These are phyloP conservation scores for Carapus acus DNA, from an alignment of 2,797 vertebrate species.

Conservation along the genomic window DNA sequence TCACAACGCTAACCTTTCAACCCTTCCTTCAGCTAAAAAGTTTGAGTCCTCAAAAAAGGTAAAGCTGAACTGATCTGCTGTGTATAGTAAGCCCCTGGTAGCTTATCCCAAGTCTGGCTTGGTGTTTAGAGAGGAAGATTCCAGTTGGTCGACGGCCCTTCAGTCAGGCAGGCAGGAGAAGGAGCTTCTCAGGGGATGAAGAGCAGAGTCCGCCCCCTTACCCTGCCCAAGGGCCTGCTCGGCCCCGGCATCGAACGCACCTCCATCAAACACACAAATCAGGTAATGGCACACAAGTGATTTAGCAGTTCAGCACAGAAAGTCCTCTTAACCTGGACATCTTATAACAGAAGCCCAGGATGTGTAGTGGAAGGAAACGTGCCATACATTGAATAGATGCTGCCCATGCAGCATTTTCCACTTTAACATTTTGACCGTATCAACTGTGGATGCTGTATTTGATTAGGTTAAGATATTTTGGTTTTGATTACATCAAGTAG, in stretches of 20 bases:
- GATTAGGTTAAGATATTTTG: too few relatives aligned
- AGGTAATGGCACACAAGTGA: constrained; percentile 72
- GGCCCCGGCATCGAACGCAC: constrained; percentile 79
- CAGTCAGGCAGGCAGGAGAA: constrained; percentile 86
- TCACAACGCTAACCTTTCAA: constrained; percentile 26
- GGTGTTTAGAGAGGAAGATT: constrained; percentile 96
- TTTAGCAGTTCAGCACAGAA: constrained; percentile 16
- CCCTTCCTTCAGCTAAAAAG: constrained; percentile 29
- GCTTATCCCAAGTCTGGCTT: constrained; percentile 87
- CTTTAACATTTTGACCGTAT: constrained; percentile 2
- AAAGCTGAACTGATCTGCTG: constrained; percentile 32
- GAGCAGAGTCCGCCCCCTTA: constrained; percentile 88
- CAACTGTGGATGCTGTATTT: too few relatives aligned
- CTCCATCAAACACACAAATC: constrained; percentile 85
- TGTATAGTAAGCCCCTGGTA: constrained; percentile 60
- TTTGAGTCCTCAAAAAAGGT: constrained; percentile 8
- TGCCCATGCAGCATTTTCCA: constrained; percentile 42
- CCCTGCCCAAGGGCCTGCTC: constrained; percentile 75
- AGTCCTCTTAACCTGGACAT: constrained; percentile 10
- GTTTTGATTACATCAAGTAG: too few relatives aligned
- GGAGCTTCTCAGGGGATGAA: constrained; percentile 89
- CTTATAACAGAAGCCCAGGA: constrained; percentile 4
- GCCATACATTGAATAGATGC: constrained; percentile 26
- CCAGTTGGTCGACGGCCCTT: constrained; percentile 87
- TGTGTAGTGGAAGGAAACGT: constrained; percentile 7